phyloP scores from a whole-genome alignment of 2,113 vertebrate genomes.

The Bombycilla garrulus region DNA sequence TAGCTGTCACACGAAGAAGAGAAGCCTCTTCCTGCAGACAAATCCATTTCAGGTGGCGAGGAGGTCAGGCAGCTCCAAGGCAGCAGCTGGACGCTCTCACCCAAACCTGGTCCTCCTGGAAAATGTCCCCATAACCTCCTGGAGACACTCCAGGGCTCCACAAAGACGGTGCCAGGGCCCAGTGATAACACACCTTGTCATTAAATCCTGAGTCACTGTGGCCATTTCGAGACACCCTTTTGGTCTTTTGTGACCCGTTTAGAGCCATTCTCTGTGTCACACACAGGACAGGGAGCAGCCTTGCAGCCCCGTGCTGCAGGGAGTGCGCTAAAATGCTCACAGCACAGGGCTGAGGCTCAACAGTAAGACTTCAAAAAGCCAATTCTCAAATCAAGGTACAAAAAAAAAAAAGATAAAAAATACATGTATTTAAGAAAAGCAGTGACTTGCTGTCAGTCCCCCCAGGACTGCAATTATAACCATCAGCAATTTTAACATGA shows the following conservation, averaged over 20 bases:
- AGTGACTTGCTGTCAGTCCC: neutral
- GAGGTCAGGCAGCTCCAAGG: neutral
- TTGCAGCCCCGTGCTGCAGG: neutral
- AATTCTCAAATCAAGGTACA: neutral
- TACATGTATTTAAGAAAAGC: neutral
- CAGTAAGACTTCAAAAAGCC: neutral
- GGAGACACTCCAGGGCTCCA: neutral
- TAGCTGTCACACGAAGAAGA: neutral
- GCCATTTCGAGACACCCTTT: neutral
- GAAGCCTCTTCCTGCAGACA: neutral
- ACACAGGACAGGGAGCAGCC: neutral
- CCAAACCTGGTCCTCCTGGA: neutral
- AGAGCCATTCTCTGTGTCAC: neutral
- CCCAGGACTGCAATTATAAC: neutral
- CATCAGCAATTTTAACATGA: neutral
- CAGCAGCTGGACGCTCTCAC: neutral
- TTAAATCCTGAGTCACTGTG: neutral
- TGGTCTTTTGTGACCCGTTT: neutral
- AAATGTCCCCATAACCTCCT: neutral
- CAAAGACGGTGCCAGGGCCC: accelerated
- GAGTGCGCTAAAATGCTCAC: neutral
- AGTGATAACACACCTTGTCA: neutral
- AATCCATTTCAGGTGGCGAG: neutral
- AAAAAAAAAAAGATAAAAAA: neutral
- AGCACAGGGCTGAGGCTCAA: neutral